These are phyloP conservation scores for Epinotia brunnichana DNA, from an alignment of 2,888 invertebrate species.

Conservation along the genomic window DNA sequence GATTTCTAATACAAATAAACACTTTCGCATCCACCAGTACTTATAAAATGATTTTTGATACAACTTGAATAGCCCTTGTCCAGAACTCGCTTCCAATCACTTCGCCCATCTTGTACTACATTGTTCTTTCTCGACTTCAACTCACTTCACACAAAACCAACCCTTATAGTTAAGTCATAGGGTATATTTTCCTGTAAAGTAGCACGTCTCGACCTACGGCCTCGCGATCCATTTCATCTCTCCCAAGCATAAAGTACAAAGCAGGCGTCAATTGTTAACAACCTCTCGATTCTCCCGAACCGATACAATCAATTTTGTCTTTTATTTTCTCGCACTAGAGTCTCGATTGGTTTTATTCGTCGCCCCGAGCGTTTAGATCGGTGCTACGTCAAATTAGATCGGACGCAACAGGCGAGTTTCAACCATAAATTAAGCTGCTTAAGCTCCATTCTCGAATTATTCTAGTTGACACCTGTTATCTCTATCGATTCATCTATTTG, in stretches of 20 bases:
- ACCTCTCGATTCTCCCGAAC: slow-evolving; percentile 79
- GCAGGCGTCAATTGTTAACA: slow-evolving; percentile 82
- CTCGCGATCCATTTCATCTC: slow-evolving; percentile 80
- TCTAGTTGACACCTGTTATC: slow-evolving; percentile 66
- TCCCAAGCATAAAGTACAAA: slow-evolving; percentile 76
- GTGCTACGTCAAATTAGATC: slow-evolving; percentile 60
- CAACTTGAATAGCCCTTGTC: slow-evolving; percentile 53
- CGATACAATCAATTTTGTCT: slow-evolving; percentile 77
- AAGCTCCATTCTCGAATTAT: slow-evolving; percentile 62
- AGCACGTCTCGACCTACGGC: slow-evolving; percentile 71
- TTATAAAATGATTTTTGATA: slow-evolving; percentile 46
- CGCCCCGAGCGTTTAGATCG: slow-evolving; percentile 62
- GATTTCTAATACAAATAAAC: not conserved
- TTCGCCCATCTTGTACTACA: slow-evolving; percentile 70
- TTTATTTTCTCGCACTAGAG: slow-evolving; percentile 76
- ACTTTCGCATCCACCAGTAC: slow-evolving; percentile 41
- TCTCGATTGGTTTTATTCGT: slow-evolving; percentile 75
- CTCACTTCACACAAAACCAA: slow-evolving; percentile 51
- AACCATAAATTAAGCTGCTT: slow-evolving; percentile 44
- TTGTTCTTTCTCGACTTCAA: slow-evolving; percentile 60
- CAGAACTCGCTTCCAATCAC: slow-evolving; percentile 66
- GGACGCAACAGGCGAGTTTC: slow-evolving; percentile 46
- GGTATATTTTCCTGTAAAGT: slow-evolving; percentile 49
- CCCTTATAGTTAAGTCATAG: slow-evolving; percentile 50
- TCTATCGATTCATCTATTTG: slow-evolving; percentile 59